phyloP scores from a whole-genome alignment of 1,140 invertebrate genomes.

The Pseudomyrmex cubaensis region DNA sequence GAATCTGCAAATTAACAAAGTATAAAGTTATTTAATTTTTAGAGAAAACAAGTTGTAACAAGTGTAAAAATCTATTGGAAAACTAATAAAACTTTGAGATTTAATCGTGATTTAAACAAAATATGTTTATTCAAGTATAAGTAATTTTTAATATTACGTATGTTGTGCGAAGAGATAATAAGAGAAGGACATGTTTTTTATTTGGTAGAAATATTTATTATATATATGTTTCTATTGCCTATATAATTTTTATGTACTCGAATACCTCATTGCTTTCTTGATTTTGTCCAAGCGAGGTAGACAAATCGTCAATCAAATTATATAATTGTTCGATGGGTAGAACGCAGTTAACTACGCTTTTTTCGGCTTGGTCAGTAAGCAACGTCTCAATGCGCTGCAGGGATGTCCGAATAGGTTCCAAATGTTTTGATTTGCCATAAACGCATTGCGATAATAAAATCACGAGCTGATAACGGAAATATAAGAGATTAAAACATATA shows the following conservation, averaged over 20 bases:
- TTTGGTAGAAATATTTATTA: not conserved
- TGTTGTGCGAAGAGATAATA: not conserved
- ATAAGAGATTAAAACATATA: not conserved
- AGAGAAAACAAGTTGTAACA: no score
- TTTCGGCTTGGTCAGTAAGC: not conserved
- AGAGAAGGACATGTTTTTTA: not conserved
- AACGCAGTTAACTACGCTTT: not conserved
- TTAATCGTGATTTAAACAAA: no score
- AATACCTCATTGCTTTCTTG: constrained; percentile 12
- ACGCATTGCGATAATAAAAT: not conserved
- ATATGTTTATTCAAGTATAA: no score
- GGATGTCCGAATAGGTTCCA: not conserved
- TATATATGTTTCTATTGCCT: not conserved
- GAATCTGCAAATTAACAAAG: no score
- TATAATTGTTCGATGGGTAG: not conserved
- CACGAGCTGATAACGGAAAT: constrained; percentile 16
- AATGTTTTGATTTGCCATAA: not conserved
- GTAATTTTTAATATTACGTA: not conserved
- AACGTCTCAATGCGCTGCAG: constrained; percentile 45
- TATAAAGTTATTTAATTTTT: no score
- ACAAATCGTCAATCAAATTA: not conserved
- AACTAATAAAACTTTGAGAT: no score
- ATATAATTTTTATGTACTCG: not conserved
- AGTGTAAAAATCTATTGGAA: no score
- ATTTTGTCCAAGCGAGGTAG: not conserved